phyloP scores from a whole-genome alignment of 2,113 vertebrate species.

The Dendrocopos noguchii region DNA sequence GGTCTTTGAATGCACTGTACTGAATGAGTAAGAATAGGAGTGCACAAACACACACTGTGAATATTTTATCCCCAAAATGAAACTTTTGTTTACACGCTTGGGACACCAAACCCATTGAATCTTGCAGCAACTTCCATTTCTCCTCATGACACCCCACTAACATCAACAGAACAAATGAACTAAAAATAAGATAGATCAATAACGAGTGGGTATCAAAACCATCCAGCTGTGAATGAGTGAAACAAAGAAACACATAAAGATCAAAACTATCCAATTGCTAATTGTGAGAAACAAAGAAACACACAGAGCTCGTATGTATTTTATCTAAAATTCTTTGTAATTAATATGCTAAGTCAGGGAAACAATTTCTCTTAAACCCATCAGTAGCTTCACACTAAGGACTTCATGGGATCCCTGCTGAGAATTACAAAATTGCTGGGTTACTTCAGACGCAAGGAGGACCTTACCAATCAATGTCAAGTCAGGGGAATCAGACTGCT shows the following conservation, averaged over 20 bases:
- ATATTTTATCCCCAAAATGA: not conserved
- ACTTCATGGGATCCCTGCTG: not conserved
- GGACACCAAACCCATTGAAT: not conserved
- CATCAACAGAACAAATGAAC: not conserved
- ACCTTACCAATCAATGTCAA: rapidly evolving
- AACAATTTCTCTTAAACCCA: not conserved
- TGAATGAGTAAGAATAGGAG: not conserved
- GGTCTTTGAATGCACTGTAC: not conserved
- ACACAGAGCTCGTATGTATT: not conserved
- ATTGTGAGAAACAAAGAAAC: not conserved
- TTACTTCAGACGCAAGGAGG: not conserved
- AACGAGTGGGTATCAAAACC: not conserved
- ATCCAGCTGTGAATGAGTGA: not conserved
- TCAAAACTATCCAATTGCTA: not conserved
- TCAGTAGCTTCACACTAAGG: rapidly evolving
- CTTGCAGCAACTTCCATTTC: not conserved
- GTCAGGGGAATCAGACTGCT: not conserved
- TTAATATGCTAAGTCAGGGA: not conserved
- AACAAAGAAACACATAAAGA: not conserved
- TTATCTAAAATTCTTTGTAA: not conserved
- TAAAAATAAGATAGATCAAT: not conserved
- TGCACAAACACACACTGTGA: not conserved
- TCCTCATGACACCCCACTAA: not conserved
- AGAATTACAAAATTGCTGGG: not conserved
- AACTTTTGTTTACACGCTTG: not conserved